Evolutionary conservation across 2,797 vertebrate genomes (phyloP), one percentile per base, ranked within the genome.

Genomic region (Triplophysa bombifrons): DNA sequence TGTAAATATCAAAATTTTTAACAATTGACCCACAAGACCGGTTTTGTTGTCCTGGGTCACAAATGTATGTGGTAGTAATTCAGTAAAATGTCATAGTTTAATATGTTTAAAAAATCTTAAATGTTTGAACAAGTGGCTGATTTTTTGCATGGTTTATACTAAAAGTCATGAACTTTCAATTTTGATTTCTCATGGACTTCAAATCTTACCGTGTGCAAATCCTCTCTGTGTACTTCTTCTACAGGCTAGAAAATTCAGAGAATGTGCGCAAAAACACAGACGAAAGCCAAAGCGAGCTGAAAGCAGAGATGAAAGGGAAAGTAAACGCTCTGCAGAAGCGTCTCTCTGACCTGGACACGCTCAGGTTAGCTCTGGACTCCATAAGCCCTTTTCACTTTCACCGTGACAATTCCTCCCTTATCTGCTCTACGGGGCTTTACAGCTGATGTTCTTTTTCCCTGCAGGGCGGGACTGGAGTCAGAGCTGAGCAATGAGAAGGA

Each of bases 401-500:
- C 58, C 13, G 7, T 51, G 30, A 38, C 22, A 8, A 1, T 84
- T 58, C 10, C 20, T 22, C 22, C 20, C 1, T n/a, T 1, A 22
- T 20, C 22, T 60, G 22, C 22, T 60, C 22, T 6, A 22, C 14
- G 16, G 19, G 19, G 34, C 41, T 20, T 78, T 2, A 53, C 78
- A 73, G 51, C 27, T 46, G 22, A 4, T 58, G 3, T 38, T 53
- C 2, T 55, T 9, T 30, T 5, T 4, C 14, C 10, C 8, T 10
- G 63, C 88, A 99, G 97, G 89, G 88, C 93, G 56, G 92, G 91
- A 80, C 89, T 99, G 90, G 97, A 99, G 89, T 94, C 91, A 14
- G 96, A 98, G 70, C 87, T 98, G 88, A 94, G 95, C 67, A 87
- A 88, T 2, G 97, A 99, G 92, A 96, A 95, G 88, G 96, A 98